phyloP scores from a whole-genome alignment of 2,888 invertebrate species.

The Amiota communis region DNA sequence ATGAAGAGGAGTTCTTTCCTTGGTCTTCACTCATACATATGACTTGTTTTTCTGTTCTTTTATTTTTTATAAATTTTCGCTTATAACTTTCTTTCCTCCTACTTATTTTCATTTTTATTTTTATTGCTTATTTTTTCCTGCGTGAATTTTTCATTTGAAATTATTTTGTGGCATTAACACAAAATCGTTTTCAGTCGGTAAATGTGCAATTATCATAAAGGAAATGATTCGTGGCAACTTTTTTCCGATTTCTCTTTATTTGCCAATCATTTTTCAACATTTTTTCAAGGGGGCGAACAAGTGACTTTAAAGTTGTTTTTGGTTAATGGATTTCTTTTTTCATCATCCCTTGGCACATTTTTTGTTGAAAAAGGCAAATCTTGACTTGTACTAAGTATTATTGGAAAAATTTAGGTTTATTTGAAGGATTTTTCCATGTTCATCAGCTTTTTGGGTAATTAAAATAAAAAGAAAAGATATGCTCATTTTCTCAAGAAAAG shows the following conservation, averaged over 20 bases:
- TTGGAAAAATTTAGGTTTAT: too few species aligned
- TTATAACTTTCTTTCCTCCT: conserved; percentile 7
- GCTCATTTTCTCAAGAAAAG: too few species aligned
- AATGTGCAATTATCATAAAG: conserved; percentile 29
- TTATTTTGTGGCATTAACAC: conserved; percentile 21
- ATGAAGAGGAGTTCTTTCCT: not conserved
- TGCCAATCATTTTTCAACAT: too few species aligned
- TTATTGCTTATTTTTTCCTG: conserved; percentile 11
- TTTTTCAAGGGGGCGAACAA: too few species aligned
- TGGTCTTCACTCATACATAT: not conserved
- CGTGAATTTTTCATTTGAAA: not conserved
- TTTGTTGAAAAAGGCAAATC: too few species aligned
- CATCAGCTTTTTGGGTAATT: too few species aligned
- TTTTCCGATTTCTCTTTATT: not conserved
- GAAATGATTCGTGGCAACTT: conserved; percentile 11
- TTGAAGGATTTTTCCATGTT: too few species aligned
- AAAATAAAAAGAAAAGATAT: too few species aligned
- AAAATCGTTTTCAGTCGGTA: conserved; percentile 20
- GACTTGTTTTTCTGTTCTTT: not conserved
- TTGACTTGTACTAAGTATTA: too few species aligned
- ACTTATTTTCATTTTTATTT: conserved; percentile 9
- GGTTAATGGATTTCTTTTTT: too few species aligned
- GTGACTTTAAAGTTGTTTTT: too few species aligned
- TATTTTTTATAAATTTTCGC: not conserved
- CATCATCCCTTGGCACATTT: too few species aligned